These are phyloP conservation scores for Pinctada fucata DNA, from an alignment of 2,888 invertebrate genomes.

Conservation along the genomic window DNA sequence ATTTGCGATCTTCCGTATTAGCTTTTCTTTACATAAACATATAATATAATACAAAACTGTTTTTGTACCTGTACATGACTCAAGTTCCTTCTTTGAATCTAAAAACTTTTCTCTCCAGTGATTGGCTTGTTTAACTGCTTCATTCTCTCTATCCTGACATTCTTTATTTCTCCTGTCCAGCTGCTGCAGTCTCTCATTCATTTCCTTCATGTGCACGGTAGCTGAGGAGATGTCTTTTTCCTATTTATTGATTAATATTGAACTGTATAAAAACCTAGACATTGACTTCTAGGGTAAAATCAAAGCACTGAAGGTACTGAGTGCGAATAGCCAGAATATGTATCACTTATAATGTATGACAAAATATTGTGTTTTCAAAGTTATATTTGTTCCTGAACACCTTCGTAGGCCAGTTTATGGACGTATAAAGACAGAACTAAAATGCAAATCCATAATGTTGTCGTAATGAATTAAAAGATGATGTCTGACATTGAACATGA, in stretches of 20 bases:
- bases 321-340: too few relatives aligned
- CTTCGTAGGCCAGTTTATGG: too few relatives aligned
- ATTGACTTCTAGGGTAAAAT: neutral
- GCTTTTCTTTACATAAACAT: too few relatives aligned
- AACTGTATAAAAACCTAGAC: neutral
- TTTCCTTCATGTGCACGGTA: slow-evolving; percentile 59
- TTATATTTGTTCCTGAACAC: too few relatives aligned
- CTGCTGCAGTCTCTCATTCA: slow-evolving; percentile 58
- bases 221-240: slow-evolving; percentile 64
- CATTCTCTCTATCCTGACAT: slow-evolving; percentile 54
- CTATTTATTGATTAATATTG: neutral
- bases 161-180: slow-evolving; percentile 59
- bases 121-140: slow-evolving; percentile 54
- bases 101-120: slow-evolving; percentile 68
- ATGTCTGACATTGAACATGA: too few relatives aligned
- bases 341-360: too few relatives aligned
- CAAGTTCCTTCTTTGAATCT: slow-evolving; percentile 51
- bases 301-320: too few relatives aligned
- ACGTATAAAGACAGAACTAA: too few relatives aligned
- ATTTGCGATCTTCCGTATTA: too few relatives aligned
- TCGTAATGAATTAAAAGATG: neutral
- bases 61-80: slow-evolving; percentile 56
- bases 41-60: too few relatives aligned
- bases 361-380: too few relatives aligned
- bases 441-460: too few relatives aligned